These are phyloP conservation scores for Porites lutea DNA, from an alignment of 64 coral and sea anemone genomes.

Conservation along the genomic window DNA sequence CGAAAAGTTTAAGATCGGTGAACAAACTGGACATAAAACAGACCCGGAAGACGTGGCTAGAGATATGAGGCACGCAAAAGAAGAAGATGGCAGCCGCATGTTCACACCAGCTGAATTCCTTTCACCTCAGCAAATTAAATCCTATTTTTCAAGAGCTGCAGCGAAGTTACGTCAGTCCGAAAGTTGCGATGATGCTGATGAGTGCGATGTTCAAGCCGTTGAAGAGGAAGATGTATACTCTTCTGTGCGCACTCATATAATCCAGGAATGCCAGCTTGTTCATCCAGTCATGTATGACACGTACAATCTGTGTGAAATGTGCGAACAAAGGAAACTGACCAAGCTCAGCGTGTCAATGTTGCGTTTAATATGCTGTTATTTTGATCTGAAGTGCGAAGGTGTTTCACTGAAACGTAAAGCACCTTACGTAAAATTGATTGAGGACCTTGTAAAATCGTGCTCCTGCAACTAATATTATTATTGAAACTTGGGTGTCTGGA, in stretches of 20 bases:
- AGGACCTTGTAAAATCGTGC: conserved; percentile 21
- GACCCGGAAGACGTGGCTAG: conserved; percentile 52
- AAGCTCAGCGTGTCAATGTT: conserved; percentile 46
- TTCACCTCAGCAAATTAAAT: conserved; percentile 55
- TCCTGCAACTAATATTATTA: conserved; percentile 11
- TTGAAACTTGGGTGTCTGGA: background rate
- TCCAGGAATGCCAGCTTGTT: conserved; percentile 46
- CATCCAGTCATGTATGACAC: conserved; percentile 45
- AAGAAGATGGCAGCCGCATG: conserved; percentile 32
- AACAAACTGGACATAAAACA: conserved; percentile 65
- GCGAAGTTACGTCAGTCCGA: conserved; percentile 30
- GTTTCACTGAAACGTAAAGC: conserved; percentile 16
- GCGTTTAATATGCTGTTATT: conserved; percentile 22
- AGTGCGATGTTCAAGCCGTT: background rate
- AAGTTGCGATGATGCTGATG: background rate
- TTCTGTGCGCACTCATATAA: background rate
- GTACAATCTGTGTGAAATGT: conserved; percentile 17
- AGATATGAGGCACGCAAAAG: conserved; percentile 63
- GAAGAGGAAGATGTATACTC: conserved; percentile 7
- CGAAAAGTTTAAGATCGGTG: conserved; percentile 76
- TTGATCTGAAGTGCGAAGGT: conserved; percentile 9
- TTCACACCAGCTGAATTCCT: conserved; percentile 62
- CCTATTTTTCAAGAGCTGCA: conserved; percentile 69
- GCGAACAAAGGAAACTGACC: conserved; percentile 14
- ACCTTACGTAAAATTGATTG: conserved; percentile 27